A percentile compares a stretch with the other conserved stretches of the same genome.
Conservation (phyloP, 2,888 invertebrate species). For the Tinea semifulvella region DNA sequence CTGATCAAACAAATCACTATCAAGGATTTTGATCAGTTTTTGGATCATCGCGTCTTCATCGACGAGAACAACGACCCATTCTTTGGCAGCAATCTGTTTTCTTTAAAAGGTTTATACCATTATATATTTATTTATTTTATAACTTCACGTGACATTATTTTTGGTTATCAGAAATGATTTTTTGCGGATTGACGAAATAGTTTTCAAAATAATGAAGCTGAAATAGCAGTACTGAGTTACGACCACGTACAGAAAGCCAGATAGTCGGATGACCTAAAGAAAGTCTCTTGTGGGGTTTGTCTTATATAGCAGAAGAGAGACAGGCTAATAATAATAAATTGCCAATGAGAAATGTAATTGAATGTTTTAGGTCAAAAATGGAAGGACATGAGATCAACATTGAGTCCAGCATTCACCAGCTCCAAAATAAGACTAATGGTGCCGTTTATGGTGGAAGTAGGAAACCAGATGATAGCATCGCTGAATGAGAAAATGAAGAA, state of each 20-base stretch:
- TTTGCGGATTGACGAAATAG: too few species aligned
- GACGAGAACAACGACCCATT: slow-evolving; percentile 46
- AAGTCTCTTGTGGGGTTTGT: neutral
- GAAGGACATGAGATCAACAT: slow-evolving; percentile 21
- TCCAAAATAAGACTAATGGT: slow-evolving; percentile 37
- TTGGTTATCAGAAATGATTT: neutral
- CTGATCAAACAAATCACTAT: slow-evolving; percentile 55
- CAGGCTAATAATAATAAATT: too few species aligned
- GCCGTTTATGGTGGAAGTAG: slow-evolving; percentile 23
- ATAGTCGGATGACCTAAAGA: too few species aligned
- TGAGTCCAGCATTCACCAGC: slow-evolving; percentile 33
- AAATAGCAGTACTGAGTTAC: too few species aligned
- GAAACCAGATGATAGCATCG: slow-evolving; percentile 35
- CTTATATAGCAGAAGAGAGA: too few species aligned
- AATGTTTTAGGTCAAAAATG: slow-evolving; percentile 19
- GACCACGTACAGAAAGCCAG: too few species aligned
- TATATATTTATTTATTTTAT: neutral
- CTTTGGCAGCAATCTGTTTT: slow-evolving; percentile 55
- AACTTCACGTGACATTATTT: neutral
- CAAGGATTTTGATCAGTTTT: slow-evolving; percentile 64
- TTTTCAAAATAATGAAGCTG: too few species aligned
- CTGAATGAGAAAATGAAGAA: slow-evolving; percentile 30
- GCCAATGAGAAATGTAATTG: neutral
- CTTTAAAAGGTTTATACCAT: slow-evolving; percentile 42
- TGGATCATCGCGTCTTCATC: slow-evolving; percentile 48